phyloP scores from a whole-genome alignment of 2,113 vertebrate species.

The Syngnathus floridae region DNA sequence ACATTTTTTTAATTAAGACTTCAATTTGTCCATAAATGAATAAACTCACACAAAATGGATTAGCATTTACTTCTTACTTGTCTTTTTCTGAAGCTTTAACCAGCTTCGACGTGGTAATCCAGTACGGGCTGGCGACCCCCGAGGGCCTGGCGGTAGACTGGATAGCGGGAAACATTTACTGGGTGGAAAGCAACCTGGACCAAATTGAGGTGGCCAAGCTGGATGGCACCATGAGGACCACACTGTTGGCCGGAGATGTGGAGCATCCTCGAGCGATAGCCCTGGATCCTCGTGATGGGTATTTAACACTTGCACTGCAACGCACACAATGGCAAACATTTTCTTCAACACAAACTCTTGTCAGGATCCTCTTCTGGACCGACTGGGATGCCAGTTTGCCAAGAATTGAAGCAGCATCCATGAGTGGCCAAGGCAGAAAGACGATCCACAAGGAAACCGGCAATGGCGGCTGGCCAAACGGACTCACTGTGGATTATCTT shows the following conservation, averaged over 20 bases:
- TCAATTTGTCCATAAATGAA: too few relatives aligned
- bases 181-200: slow-evolving; percentile 98
- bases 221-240: slow-evolving; percentile 90
- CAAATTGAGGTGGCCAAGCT: slow-evolving; percentile 97
- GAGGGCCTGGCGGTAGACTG: slow-evolving; percentile 95
- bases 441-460: slow-evolving; percentile 94
- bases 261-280: slow-evolving; percentile 94
- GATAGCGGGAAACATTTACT: slow-evolving; percentile 99
- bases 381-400: slow-evolving; percentile 96
- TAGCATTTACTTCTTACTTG: not conserved
- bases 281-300: slow-evolving; percentile 92
- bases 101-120: slow-evolving; percentile 94
- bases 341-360: not conserved
- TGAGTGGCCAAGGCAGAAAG: slow-evolving; percentile 88
- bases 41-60: not conserved
- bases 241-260: slow-evolving; percentile 89
- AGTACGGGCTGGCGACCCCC: slow-evolving; percentile 90
- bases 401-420: slow-evolving; percentile 92
- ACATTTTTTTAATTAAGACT: too few relatives aligned
- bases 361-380: slow-evolving; percentile 93
- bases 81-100: slow-evolving; percentile 63
- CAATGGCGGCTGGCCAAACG: slow-evolving; percentile 94
- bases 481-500: slow-evolving; percentile 92
- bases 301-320: slow-evolving; percentile 5
- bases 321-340: not conserved